Base-by-base conservation (phyloP, 1,140 invertebrate species). In the Phymorhynchus buccinoides region DNA sequence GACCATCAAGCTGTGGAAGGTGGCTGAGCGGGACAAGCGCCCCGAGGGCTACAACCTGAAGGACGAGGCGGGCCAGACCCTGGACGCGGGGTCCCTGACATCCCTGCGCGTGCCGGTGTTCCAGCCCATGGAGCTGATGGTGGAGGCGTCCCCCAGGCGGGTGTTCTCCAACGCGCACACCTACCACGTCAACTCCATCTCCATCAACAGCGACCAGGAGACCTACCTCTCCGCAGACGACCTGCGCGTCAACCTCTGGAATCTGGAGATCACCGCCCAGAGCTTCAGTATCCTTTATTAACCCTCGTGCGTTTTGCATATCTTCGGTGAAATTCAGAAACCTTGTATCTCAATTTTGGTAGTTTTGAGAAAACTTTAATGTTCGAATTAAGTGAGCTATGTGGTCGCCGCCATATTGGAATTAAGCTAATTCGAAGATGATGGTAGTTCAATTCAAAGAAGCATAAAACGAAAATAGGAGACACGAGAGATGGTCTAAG, bases 101-200 rank as follows among this genome's bases (percentile, higher is more conserved):
- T 94, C 96, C 88, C 95, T 99, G 90, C 95, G 97, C 91, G 97
- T 97, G 89, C 98, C 98, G 87, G 96, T 96, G 80, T 97, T 99
- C 89, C 92, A 91, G 83, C 97, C 98, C 84, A 99, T 99, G 96
- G 98, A 99, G 92, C 95, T 99, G 85, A 98, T 98, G 96, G 98
- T 99, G 27, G 99, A 99, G 95, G 98, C 99, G 66, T 99, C 97
- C 89, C 98, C 99, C 84, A 95, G 98, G 88, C 95, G 99, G 93
- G 99, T 99, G 94, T 99, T 99, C 94, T 98, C 98, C 89, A 99
- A 99, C 96, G 99, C 99, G 90, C 99, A 99, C 95, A 99, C 99
- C 83, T 99, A 99, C 94, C 99, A 99, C 95, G 99, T 99, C 94
- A 99, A 99, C 95, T 99, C 98, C 91, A 99, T 99, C 94, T 99